Conservation (phyloP, 53 echinoderm and acorn worm genomes). For the Antedon mediterranea region DNA sequence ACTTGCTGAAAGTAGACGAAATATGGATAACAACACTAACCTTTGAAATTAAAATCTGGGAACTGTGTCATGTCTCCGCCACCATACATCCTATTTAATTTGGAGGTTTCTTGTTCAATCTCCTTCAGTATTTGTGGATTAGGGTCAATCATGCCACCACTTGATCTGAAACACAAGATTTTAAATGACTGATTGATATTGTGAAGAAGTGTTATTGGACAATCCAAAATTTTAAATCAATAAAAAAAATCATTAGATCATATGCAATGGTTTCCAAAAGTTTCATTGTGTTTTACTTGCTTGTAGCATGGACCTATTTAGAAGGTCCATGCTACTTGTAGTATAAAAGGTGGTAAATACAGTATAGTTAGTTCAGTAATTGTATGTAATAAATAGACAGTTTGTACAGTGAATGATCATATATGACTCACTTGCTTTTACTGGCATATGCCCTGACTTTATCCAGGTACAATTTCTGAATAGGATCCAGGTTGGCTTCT, state of each 20-base stretch:
- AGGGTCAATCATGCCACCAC: conserved; percentile 52
- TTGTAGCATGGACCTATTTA: too few species aligned
- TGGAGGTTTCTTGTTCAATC: conserved; percentile 35
- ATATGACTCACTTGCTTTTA: conserved; percentile 43
- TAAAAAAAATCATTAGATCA: too few species aligned
- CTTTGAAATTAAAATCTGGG: conserved; percentile 89
- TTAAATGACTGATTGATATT: too few species aligned
- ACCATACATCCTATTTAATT: conserved; percentile 61
- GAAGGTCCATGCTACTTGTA: too few species aligned
- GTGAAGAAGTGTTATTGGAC: too few species aligned
- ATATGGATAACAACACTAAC: conserved; percentile 15
- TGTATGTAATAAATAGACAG: too few species aligned
- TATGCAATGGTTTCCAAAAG: too few species aligned
- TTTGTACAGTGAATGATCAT: background rate
- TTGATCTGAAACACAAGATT: conserved; percentile 44
- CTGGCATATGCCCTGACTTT: conserved; percentile 88
- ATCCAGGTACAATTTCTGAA: conserved; percentile 86
- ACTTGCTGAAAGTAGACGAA: too few species aligned
- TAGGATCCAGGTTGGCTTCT: conserved; percentile 25
- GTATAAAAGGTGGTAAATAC: too few species aligned
- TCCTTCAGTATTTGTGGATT: conserved; percentile 62
- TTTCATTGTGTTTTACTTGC: too few species aligned
- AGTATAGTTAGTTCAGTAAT: too few species aligned
- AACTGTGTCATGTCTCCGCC: conserved; percentile 86
- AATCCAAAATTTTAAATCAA: too few species aligned